Percentiles rank a stretch among this genome's conserved stretches.
Conservation (phyloP, 2,797 vertebrate species). For the Monodelphis domestica region DNA sequence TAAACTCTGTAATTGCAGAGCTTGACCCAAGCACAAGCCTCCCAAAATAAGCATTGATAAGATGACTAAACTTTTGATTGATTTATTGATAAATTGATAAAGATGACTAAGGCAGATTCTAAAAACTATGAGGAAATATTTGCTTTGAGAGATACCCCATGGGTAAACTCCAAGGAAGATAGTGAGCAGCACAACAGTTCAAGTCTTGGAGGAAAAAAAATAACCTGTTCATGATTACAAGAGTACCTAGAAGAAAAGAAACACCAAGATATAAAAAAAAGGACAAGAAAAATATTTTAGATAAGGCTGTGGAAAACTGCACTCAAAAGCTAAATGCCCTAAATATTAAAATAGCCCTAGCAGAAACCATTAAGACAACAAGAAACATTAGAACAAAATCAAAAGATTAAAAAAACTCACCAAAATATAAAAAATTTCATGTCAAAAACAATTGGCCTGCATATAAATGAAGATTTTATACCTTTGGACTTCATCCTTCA, state of each 20-base stretch:
- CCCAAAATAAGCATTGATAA: neutral
- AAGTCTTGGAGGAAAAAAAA: neutral
- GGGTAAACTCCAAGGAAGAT: neutral
- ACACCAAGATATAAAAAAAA: neutral
- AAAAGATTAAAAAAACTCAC: neutral
- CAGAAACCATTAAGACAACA: neutral
- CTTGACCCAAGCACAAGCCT: too few relatives aligned
- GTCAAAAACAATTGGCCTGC: neutral
- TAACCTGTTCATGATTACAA: neutral
- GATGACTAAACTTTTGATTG: too few relatives aligned
- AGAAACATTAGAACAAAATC: neutral
- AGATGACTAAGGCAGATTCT: neutral
- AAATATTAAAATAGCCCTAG: neutral
- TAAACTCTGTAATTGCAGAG: neutral
- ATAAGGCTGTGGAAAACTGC: neutral
- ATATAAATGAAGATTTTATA: too few relatives aligned
- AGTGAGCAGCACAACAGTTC: neutral
- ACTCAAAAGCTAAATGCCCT: neutral
- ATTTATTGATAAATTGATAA: too few relatives aligned
- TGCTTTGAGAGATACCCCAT: neutral
- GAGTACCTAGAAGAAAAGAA: neutral
- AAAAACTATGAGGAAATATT: neutral
- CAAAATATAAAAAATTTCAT: neutral
- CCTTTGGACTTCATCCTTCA: too few relatives aligned
- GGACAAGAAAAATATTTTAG: neutral